A percentile compares a stretch with the other conserved stretches of the same genome.
Evolutionary conservation across 2,797 vertebrate genomes (phyloP).

Genomic region (Pangasius krempfi): DNA sequence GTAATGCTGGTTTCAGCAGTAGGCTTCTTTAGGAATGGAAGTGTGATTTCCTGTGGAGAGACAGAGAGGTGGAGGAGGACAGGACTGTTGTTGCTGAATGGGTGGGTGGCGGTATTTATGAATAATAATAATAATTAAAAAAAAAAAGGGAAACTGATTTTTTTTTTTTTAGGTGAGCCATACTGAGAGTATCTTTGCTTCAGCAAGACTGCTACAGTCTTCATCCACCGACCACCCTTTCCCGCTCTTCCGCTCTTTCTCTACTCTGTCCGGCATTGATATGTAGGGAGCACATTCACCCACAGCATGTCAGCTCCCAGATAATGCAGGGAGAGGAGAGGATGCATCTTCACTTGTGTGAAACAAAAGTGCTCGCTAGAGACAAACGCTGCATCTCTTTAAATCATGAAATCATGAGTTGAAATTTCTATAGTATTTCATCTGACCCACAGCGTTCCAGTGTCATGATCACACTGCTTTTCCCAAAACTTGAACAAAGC

Average conservation of each 20-base stretch:
- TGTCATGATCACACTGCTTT: constrained; percentile 15
- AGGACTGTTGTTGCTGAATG: constrained; percentile 35
- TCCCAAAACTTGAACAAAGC: constrained; percentile 4
- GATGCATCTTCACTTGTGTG: constrained; percentile 1
- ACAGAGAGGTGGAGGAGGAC: constrained; percentile 29
- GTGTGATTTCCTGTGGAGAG: constrained; percentile 31
- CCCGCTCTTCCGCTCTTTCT: constrained; percentile 30
- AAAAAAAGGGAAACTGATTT: constrained; percentile 13
- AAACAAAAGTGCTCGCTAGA: constrained; percentile 4
- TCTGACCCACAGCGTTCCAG: not conserved
- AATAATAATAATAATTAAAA: not conserved
- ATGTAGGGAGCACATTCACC: constrained; percentile 42
- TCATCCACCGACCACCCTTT: constrained; percentile 6
- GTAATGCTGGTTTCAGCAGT: not conserved
- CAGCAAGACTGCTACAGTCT: constrained; percentile 22
- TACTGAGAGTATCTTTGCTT: constrained; percentile 25
- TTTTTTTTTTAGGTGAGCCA: constrained; percentile 21
- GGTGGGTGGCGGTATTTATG: constrained; percentile 48
- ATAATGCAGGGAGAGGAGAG: constrained; percentile 42
- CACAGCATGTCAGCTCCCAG: constrained; percentile 43
- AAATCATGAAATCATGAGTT: not conserved
- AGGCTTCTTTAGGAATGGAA: constrained; percentile 21
- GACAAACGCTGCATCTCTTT: not conserved
- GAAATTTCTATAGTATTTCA: not conserved
- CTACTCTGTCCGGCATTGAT: constrained; percentile 22